phyloP scores from a whole-genome alignment of 2,113 vertebrate genomes.

The Corythornis madagascariensis region DNA sequence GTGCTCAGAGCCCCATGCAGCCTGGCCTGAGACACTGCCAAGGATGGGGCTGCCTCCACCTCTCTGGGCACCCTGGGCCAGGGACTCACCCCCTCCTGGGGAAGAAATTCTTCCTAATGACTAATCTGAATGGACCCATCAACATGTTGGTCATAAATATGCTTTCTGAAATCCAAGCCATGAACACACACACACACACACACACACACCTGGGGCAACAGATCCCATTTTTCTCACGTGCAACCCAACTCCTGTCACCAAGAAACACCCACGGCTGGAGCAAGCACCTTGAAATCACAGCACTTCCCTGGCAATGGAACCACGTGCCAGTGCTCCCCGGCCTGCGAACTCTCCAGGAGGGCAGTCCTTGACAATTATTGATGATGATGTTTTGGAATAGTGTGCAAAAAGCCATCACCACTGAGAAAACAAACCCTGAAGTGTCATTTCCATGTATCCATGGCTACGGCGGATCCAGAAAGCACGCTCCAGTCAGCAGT shows the following conservation, averaged over 20 bases:
- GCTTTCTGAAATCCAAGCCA: not conserved
- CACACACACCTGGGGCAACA: not conserved
- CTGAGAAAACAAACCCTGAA: slow-evolving; percentile 21
- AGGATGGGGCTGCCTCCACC: too few relatives aligned
- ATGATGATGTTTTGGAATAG: not conserved
- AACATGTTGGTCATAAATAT: not conserved
- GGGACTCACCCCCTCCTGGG: too few relatives aligned
- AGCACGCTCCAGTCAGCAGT: not conserved
- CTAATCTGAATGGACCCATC: too few relatives aligned
- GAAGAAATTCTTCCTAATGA: too few relatives aligned
- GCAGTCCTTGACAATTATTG: not conserved
- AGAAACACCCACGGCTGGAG: not conserved
- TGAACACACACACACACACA: not conserved
- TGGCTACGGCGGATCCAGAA: slow-evolving; percentile 37
- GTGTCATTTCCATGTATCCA: slow-evolving; percentile 44
- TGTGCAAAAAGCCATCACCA: not conserved
- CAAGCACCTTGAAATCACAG: not conserved
- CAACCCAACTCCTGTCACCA: not conserved
- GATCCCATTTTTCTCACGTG: rapidly evolving
- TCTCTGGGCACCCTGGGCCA: too few relatives aligned
- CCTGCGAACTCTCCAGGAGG: not conserved
- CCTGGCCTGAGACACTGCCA: too few relatives aligned
- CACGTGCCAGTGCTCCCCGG: rapidly evolving
- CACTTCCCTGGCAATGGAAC: not conserved
- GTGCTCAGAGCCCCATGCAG: too few relatives aligned